A percentile compares a stretch with the other conserved stretches of the same genome.
Conservation (phyloP, 2,888 invertebrate species). For the Holacanthella duospinosa region DNA sequence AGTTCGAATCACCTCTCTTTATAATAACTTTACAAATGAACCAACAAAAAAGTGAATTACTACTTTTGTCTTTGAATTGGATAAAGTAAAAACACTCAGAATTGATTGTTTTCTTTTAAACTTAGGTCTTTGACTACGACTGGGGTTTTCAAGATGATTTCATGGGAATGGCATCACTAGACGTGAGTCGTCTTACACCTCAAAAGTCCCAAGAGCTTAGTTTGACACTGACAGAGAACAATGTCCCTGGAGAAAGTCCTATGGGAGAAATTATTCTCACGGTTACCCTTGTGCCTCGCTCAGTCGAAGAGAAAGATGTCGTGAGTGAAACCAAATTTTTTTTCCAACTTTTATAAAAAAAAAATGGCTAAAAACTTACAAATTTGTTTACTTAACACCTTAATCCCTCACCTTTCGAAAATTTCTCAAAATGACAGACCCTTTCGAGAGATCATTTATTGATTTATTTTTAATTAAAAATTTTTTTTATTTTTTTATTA, state of each 20-base stretch:
- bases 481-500: not conserved
- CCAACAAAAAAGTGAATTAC: too few relatives aligned
- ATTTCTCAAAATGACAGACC: not conserved
- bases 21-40: too few relatives aligned
- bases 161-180: slow-evolving; percentile 83
- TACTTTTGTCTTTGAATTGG: too few relatives aligned
- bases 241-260: slow-evolving; percentile 42
- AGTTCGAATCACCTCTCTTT: too few relatives aligned
- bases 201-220: slow-evolving; percentile 56
- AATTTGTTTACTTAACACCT: too few relatives aligned
- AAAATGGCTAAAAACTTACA: too few relatives aligned
- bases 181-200: slow-evolving; percentile 70
- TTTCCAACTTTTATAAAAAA: not conserved
- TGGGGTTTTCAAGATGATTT: slow-evolving; percentile 92
- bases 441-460: not conserved
- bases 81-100: too few relatives aligned
- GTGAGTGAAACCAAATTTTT: slow-evolving; percentile 48
- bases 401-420: too few relatives aligned
- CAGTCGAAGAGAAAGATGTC: slow-evolving; percentile 89
- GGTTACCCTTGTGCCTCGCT: slow-evolving; percentile 78
- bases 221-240: slow-evolving; percentile 66
- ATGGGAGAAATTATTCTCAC: slow-evolving; percentile 78
- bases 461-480: not conserved
- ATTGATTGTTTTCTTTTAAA: not conserved
- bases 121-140: slow-evolving; percentile 88